A percentile compares a stretch with the other conserved stretches of the same genome.
phyloP scores from a whole-genome alignment of 1,140 invertebrate genomes.

The Drosophila pseudoobscura region DNA sequence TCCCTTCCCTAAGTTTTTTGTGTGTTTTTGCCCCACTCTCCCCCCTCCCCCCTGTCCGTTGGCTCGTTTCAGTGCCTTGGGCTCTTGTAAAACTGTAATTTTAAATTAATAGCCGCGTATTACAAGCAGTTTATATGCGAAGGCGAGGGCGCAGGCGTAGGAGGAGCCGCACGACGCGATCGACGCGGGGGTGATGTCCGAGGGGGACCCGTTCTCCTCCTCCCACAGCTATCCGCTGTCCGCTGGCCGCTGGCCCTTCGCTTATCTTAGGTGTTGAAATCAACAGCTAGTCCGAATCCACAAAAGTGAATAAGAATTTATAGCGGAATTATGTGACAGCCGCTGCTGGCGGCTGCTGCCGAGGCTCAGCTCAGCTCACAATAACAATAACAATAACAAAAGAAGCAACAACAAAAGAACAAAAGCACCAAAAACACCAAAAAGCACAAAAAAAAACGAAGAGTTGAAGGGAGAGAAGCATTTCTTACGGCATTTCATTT shows the following conservation, averaged over 20 bases:
- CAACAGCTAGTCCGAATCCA: conserved; percentile 71
- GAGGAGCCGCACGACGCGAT: no score
- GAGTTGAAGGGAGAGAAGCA: conserved; percentile 32
- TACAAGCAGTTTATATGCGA: conserved; percentile 81
- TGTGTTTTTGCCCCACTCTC: conserved; percentile 8
- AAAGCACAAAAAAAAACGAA: conserved; percentile 24
- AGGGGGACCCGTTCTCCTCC: neutral
- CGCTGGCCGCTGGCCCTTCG: conserved; percentile 13
- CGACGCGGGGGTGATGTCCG: conserved; percentile 35
- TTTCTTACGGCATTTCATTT: conserved; percentile 76
- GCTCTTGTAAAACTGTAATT: conserved; percentile 79
- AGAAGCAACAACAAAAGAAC: conserved; percentile 4
- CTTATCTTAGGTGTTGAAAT: conserved; percentile 78
- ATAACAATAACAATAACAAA: no score
- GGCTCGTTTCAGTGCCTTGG: conserved; percentile 15
- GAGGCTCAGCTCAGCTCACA: conserved; percentile 17
- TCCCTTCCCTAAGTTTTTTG: conserved; percentile 26
- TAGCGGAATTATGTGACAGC: conserved; percentile 80
- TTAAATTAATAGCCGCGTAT: conserved; percentile 81
- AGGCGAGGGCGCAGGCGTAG: conserved; percentile 33
- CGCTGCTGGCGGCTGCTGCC: conserved; percentile 50
- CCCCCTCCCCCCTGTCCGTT: neutral
- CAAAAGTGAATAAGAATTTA: conserved; percentile 80
- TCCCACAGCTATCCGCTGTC: neutral
- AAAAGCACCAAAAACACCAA: neutral